Conservation (phyloP, 53 echinoderm and acorn worm genomes). For the Stichopus horrens region DNA sequence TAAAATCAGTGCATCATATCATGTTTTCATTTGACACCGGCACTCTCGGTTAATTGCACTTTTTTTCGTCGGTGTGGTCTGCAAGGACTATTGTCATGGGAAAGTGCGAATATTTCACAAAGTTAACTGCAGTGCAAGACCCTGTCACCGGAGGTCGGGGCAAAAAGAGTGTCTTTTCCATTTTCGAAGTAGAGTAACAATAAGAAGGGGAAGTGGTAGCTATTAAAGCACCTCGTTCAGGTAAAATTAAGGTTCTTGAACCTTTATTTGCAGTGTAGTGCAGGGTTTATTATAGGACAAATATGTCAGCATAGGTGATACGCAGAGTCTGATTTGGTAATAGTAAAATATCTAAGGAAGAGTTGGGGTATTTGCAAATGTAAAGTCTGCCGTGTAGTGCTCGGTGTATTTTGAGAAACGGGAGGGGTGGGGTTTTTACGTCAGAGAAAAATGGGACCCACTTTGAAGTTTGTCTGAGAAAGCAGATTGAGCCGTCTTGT, state of each 20-base stretch:
- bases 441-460: too few relatives aligned
- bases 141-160: neutral
- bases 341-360: too few relatives aligned
- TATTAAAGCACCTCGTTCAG: neutral
- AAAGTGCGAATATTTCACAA: neutral
- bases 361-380: too few relatives aligned
- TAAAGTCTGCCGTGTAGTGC: too few relatives aligned
- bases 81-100: neutral
- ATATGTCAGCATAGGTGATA: too few relatives aligned
- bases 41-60: neutral
- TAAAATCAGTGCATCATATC: too few relatives aligned
- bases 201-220: neutral
- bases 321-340: too few relatives aligned
- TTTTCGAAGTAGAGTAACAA: neutral
- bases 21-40: neutral
- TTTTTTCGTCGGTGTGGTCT: neutral
- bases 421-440: too few relatives aligned
- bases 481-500: too few relatives aligned
- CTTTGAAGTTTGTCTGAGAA: too few relatives aligned
- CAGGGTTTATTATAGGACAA: neutral
- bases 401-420: too few relatives aligned
- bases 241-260: conserved; percentile 7
- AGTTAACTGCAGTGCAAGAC: neutral
- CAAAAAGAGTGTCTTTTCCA: neutral
- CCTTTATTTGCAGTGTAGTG: neutral